Conservation (phyloP, 2,113 vertebrate genomes). For the Toxotes chatareus region DNA sequence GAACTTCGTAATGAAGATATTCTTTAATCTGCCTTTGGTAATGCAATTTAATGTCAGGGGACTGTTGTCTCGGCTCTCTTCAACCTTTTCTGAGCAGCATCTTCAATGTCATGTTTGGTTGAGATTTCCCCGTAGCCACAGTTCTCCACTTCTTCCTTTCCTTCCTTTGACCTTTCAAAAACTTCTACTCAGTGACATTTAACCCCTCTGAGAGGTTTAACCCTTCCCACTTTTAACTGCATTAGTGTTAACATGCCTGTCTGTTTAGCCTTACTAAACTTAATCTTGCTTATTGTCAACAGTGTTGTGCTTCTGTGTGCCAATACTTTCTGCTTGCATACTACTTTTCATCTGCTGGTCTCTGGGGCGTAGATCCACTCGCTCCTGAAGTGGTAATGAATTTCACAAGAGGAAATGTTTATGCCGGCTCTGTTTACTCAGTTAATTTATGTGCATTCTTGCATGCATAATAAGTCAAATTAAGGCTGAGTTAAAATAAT, state of each 20-base stretch:
- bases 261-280: slow-evolving; percentile 94
- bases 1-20: slow-evolving; percentile 8
- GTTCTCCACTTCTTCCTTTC: slow-evolving; percentile 21
- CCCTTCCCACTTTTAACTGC: slow-evolving; percentile 52
- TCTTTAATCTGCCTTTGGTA: slow-evolving; percentile 36
- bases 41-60: slow-evolving; percentile 44
- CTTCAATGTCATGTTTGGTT: background rate
- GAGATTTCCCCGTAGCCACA: slow-evolving; percentile 24
- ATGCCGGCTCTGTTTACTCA: slow-evolving; percentile 72
- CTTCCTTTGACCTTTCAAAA: slow-evolving; percentile 21
- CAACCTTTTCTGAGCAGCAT: background rate
- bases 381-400: slow-evolving; percentile 77
- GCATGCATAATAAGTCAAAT: slow-evolving; percentile 73
- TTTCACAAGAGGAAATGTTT: slow-evolving; percentile 74
- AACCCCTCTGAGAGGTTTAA: slow-evolving; percentile 29
- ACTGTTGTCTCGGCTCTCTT: slow-evolving; percentile 30
- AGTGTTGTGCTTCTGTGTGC: slow-evolving; percentile 68
- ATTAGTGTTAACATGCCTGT: slow-evolving; percentile 85
- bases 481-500: slow-evolving; percentile 55
- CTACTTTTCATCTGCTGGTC: slow-evolving; percentile 67
- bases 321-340: slow-evolving; percentile 68
- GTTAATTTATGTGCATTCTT: slow-evolving; percentile 76
- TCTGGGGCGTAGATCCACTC: slow-evolving; percentile 65
- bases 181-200: slow-evolving; percentile 29
- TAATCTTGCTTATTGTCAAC: slow-evolving; percentile 72